Base-by-base conservation (phyloP, 2,113 vertebrate species). In the Otis tarda region DNA sequence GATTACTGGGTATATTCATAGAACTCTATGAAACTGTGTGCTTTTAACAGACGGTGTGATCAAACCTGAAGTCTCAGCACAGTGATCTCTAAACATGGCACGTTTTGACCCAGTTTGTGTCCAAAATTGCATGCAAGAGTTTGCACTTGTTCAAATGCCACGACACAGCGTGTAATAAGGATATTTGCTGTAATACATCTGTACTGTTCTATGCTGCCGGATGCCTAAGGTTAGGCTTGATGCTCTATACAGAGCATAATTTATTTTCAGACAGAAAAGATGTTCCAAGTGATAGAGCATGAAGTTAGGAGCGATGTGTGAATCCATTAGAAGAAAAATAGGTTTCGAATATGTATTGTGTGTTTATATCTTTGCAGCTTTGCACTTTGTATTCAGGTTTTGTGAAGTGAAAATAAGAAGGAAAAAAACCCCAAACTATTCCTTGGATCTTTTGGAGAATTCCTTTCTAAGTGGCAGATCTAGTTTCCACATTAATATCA, bases 131-230 rank as follows among this genome's bases (percentile, higher is more conserved):
- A 81, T 30, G 76, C 59, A 83, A 67, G 90, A 39, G n/a, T 57
- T 92, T 74, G 64, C 64, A 59, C 63, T 94, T 96, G 92, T 92
- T 90, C 28, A 1, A 67, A 17, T 74, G 94, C 90, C 93, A 83
- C 77, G 90, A 17, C 94, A 61, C 93, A 94, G 90, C 47, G 1
- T 95, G 96, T 7, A 85, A 59, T 67, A 53, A 15, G 85, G 79
- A 75, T 90, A 88, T 95, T 96, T 86, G 64, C 71, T 95, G 90
- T 91, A 80, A 31, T 91, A 95, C 93, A 96, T 88, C 95, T 94
- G 89, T 91, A 95, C 78, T 63, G 55, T 90, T 90, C 63, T 70
- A 5, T 86, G 50, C 50, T 91, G 82, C 50, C 70, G 55, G 82
- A 83, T 78, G 82, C 92, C 93, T 78, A 77, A 87, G 92, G 92